Evolutionary conservation across 1,140 invertebrate species (phyloP).

Genomic region (Drosophila subobscura): DNA sequence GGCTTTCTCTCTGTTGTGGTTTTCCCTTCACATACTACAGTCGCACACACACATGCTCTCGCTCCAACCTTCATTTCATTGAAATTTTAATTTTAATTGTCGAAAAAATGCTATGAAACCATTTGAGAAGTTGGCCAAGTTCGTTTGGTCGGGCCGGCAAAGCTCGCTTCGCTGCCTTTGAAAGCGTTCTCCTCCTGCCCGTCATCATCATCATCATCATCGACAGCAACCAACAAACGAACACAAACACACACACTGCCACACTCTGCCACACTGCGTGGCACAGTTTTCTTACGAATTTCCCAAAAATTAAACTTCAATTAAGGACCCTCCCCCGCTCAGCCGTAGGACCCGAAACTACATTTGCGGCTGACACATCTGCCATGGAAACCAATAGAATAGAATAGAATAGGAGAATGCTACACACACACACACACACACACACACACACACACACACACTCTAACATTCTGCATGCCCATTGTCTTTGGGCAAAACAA

Average conservation of each 20-base stretch:
- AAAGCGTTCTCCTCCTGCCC: conserved; percentile 11
- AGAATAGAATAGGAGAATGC: conserved; percentile 25
- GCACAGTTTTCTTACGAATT: conserved; percentile 13
- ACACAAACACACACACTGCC: conserved; percentile 13
- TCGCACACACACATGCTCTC: conserved; percentile 13
- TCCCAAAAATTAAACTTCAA: conserved; percentile 59
- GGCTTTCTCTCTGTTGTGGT: conserved; percentile 64
- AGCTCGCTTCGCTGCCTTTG: conserved; percentile 50
- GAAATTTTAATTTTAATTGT: conserved; percentile 81
- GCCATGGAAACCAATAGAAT: conserved; percentile 34
- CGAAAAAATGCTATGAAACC: conserved; percentile 72
- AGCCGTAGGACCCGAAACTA: conserved; percentile 15
- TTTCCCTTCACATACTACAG: conserved; percentile 45
- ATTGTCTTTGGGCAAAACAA: conserved; percentile 38
- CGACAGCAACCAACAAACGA: conserved; percentile 24
- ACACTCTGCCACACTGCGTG: neutral
- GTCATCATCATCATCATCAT: conserved; percentile 5
- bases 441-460: neutral
- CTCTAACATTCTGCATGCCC: conserved; percentile 34
- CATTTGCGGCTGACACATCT: conserved; percentile 19
- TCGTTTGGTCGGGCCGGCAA: conserved; percentile 33
- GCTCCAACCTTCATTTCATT: conserved; percentile 57
- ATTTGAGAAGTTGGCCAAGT: conserved; percentile 60
- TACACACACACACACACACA: neutral
- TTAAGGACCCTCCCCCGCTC: conserved; percentile 34